Percentiles rank a stretch among this genome's conserved stretches.
These are phyloP conservation scores for Zoanthus gigantus DNA, from an alignment of 92 coral and sea anemone species.

Conservation along the genomic window DNA sequence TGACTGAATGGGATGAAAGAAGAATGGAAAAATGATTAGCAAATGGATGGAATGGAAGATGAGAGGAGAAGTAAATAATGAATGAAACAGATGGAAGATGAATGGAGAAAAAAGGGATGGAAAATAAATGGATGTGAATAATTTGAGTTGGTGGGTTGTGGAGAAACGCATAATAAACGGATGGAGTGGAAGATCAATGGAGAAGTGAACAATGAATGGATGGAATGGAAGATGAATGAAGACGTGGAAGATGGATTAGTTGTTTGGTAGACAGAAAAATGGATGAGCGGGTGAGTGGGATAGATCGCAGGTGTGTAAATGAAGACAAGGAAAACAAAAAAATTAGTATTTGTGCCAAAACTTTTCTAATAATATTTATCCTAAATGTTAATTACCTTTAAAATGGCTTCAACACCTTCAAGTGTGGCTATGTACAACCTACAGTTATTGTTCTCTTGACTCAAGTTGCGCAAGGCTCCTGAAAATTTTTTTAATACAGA, in stretches of 20 bases:
- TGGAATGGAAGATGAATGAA: background rate
- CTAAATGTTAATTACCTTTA: conserved; percentile 68
- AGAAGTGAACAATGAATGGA: background rate
- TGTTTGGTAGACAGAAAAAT: background rate
- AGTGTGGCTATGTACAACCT: conserved; percentile 71
- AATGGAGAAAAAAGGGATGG: background rate
- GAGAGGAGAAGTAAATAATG: background rate
- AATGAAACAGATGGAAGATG: background rate
- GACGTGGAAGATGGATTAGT: background rate
- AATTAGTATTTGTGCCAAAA: background rate
- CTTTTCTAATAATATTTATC: background rate
- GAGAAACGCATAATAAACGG: too few species aligned
- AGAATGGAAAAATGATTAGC: background rate
- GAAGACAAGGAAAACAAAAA: background rate
- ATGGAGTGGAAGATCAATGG: background rate
- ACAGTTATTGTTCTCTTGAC: conserved; percentile 66
- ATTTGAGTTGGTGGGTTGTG: background rate
- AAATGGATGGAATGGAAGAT: background rate
- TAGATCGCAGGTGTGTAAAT: background rate
- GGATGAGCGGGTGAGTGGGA: background rate
- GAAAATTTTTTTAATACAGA: background rate
- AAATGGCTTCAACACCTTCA: conserved; percentile 78
- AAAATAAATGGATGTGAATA: background rate
- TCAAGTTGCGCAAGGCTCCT: conserved; percentile 90
- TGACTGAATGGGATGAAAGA: background rate